Evolutionary conservation across 2,888 invertebrate species (phyloP).

Genomic region (Erpobdella octoculata): DNA sequence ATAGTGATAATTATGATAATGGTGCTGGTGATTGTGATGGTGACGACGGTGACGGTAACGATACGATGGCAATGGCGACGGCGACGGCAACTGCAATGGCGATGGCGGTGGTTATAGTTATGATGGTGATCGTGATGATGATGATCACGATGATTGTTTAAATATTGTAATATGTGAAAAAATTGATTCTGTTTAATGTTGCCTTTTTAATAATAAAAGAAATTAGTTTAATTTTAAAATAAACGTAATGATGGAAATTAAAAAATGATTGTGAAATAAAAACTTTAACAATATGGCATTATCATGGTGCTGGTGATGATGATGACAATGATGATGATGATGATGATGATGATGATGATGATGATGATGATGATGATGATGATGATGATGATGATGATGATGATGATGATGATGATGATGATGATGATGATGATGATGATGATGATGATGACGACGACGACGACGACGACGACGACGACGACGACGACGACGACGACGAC

Average conservation of each 20-base stretch:
- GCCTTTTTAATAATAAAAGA: too few relatives aligned
- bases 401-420: constrained; percentile 10
- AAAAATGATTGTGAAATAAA: too few relatives aligned
- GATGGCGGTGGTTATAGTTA: too few relatives aligned
- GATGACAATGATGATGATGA: background rate
- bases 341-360: background rate
- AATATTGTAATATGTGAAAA: too few relatives aligned
- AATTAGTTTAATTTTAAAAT: too few relatives aligned
- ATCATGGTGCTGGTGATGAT: constrained; percentile 7
- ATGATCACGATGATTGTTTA: background rate
- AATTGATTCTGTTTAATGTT: too few relatives aligned
- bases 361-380: background rate
- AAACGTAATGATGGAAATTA: too few relatives aligned
- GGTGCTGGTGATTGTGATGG: too few relatives aligned
- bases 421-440: background rate
- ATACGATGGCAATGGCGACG: background rate
- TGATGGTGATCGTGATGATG: background rate
- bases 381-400: background rate
- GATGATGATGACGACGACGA: constrained; percentile 1
- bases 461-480: background rate
- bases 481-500: background rate
- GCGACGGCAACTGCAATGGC: background rate
- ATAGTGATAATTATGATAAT: background rate
- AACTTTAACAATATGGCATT: too few relatives aligned
- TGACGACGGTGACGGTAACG: too few relatives aligned